Evolutionary conservation across 2,888 invertebrate species (phyloP), one percentile per base, ranked within the genome.

Genomic region (Diaphora mendica): DNA sequence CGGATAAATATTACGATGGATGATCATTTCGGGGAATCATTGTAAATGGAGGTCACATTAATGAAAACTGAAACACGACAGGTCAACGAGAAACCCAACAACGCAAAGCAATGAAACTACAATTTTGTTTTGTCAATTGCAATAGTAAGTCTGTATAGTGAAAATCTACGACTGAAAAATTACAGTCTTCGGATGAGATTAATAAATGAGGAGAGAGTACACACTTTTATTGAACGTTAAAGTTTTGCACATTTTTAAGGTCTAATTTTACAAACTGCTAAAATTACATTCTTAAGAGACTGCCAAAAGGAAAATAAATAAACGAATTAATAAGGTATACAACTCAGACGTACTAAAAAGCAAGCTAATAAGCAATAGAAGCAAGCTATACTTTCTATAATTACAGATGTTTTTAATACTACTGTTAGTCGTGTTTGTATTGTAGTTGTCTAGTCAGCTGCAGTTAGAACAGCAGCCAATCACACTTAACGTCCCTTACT

Each of bases 1-100:
- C 51, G 20, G n/a, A 51, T 35, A 69, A 71, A 69, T 71, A 67
- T 17, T 62, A 33, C 44, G 68, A 48, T 48, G 30, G 9, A 39
- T 39, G 39, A 39, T 67, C 59, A 67, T 67, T 42, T 33, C 62
- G 26, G 15, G 65, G 39, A 67, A 64, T 70, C 48, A 44, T 70
- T 67, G 48, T 67, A 39, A 70, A 73, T 70, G 23, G 59, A 20
- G 59, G 44, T 72, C 68, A 64, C 42, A 44, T 72, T 67, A 66
- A 66, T 33, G 39, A 39, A 48, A 64, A 51, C 42, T 26, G 44
- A 44, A 44, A 15, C 26, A 23, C 30, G 23, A 23, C 68, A 5
- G 13, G 30, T n/a, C 30, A 48, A 44, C 3, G 11, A 48, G 9
- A 26, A 48, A 4, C 20, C 48, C 48, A 33, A 33, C 23, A 7